These are phyloP conservation scores for Artibeus lituratus DNA, from an alignment of 2,797 vertebrate genomes.

Conservation along the genomic window DNA sequence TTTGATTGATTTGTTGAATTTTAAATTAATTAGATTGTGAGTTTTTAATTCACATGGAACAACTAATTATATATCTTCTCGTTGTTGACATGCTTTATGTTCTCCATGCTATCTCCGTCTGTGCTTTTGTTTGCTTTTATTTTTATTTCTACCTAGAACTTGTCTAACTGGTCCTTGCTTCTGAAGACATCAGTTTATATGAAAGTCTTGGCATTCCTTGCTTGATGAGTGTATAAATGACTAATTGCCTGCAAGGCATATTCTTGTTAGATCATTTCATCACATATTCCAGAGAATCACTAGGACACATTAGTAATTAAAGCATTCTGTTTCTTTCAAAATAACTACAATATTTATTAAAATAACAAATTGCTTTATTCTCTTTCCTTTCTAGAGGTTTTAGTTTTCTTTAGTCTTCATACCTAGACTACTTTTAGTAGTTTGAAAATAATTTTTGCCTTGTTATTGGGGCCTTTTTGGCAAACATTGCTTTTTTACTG, in stretches of 20 bases:
- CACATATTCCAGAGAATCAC: not conserved
- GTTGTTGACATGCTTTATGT: not conserved
- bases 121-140: constrained; percentile 20
- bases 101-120: not conserved
- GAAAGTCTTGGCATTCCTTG: constrained; percentile 47
- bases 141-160: constrained; percentile 70
- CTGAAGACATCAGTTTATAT: constrained; percentile 48
- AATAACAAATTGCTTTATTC: not conserved
- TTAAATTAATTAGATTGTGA: not conserved
- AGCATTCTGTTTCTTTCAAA: not conserved
- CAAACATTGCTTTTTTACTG: not conserved
- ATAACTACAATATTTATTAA: not conserved
- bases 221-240: constrained; percentile 61
- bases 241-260: constrained; percentile 50
- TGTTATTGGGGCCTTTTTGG: not conserved
- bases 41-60: not conserved
- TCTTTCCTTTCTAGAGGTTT: not conserved
- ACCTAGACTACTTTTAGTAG: not conserved
- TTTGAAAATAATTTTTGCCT: not conserved
- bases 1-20: not conserved
- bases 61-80: not conserved
- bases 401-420: constrained; percentile 1
- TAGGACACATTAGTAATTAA: constrained; percentile 7
- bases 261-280: constrained; percentile 64
- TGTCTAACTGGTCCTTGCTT: constrained; percentile 69